A percentile compares a stretch with the other conserved stretches of the same genome.
Evolutionary conservation across 2,888 invertebrate species (phyloP).

Genomic region (Nezara viridula): DNA sequence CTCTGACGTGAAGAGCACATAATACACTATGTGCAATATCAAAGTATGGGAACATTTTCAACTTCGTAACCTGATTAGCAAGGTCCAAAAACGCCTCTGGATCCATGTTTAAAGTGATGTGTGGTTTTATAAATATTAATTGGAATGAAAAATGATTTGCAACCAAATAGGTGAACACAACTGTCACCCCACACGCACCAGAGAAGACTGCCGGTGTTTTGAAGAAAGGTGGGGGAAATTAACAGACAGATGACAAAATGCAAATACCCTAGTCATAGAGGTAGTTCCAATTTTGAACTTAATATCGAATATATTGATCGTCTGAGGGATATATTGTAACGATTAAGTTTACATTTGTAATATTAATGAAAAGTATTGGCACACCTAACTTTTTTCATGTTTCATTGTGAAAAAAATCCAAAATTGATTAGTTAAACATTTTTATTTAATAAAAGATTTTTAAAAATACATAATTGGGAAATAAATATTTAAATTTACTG

Average conservation of each 20-base stretch:
- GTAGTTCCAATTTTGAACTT: not conserved
- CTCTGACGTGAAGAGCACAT: slow-evolving; percentile 94
- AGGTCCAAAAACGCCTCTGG: slow-evolving; percentile 96
- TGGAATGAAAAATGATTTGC: not conserved
- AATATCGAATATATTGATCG: not conserved
- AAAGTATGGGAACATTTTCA: slow-evolving; percentile 99
- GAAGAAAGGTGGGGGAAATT: not conserved
- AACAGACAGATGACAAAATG: not conserved
- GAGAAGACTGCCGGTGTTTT: slow-evolving; percentile 31
- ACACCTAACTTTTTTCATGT: too few relatives aligned
- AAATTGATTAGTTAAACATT: too few relatives aligned
- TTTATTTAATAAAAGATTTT: too few relatives aligned
- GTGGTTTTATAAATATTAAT: not conserved
- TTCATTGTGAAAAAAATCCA: too few relatives aligned
- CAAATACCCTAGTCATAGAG: not conserved
- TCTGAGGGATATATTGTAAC: too few relatives aligned
- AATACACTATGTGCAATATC: slow-evolving; percentile 97
- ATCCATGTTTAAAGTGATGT: slow-evolving; percentile 77
- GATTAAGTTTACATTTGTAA: too few relatives aligned
- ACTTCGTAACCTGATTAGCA: slow-evolving; percentile 98
- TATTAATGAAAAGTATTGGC: too few relatives aligned
- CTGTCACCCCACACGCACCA: not conserved
- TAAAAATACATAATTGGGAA: too few relatives aligned
- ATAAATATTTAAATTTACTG: too few relatives aligned
- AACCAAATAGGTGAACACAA: not conserved